phyloP scores from a whole-genome alignment of 2,113 vertebrate genomes.

The Romanogobio albipinnatus region DNA sequence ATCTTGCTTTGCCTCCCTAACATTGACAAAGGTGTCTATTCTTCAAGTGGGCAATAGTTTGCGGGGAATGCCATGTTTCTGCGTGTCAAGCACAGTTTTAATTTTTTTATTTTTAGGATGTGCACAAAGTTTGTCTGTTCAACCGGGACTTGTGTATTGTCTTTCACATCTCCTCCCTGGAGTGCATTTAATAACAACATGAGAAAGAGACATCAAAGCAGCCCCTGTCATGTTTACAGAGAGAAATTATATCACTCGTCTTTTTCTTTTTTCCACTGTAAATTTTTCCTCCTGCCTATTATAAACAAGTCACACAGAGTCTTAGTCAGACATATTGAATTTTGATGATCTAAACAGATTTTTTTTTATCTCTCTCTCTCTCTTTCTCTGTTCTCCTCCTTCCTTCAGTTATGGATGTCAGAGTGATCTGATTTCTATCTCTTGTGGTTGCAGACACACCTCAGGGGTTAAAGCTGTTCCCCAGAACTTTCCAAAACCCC shows the following conservation, averaged over 20 bases:
- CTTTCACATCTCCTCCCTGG: constrained; percentile 31
- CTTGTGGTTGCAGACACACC: constrained; percentile 22
- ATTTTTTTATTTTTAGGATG: background rate
- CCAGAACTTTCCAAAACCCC: constrained; percentile 42
- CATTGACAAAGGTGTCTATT: constrained; percentile 55
- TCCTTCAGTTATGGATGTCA: constrained; percentile 26
- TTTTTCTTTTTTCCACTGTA: background rate
- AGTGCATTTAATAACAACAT: constrained; percentile 34
- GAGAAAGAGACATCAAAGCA: constrained; percentile 28
- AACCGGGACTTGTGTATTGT: constrained; percentile 21
- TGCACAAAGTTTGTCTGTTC: background rate
- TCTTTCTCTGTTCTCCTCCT: background rate
- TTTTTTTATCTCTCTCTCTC: background rate
- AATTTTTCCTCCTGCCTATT: background rate
- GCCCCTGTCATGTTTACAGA: constrained; percentile 21
- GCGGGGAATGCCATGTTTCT: constrained; percentile 58
- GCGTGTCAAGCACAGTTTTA: constrained; percentile 37
- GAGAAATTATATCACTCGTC: constrained; percentile 17
- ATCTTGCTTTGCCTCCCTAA: constrained; percentile 54
- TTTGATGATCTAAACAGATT: constrained; percentile 34
- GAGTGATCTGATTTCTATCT: constrained; percentile 30
- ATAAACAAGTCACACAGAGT: background rate
- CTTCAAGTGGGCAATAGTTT: constrained; percentile 52
- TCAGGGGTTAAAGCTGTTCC: constrained; percentile 29
- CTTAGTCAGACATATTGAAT: constrained; percentile 13